These are phyloP conservation scores for Ornithoptera priamus DNA, from an alignment of 2,888 invertebrate genomes.

Conservation along the genomic window DNA sequence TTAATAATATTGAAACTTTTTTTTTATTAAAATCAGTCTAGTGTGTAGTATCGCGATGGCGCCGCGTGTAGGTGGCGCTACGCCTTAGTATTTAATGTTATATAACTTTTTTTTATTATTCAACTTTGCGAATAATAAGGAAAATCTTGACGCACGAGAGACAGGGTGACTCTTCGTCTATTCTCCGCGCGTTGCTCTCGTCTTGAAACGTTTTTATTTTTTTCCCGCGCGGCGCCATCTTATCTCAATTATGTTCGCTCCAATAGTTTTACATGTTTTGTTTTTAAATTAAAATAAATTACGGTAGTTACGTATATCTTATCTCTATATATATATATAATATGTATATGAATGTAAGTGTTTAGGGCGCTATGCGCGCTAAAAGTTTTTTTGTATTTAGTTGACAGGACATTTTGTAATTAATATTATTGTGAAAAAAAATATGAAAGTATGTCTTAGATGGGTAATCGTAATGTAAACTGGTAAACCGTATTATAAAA, in stretches of 20 bases:
- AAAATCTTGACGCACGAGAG: conserved; percentile 4
- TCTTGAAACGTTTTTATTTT: neutral
- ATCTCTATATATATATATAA: conserved; percentile 52
- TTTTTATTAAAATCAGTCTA: conserved; percentile 14
- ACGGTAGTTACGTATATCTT: conserved; percentile 72
- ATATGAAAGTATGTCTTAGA: conserved; percentile 58
- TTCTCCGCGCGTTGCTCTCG: conserved; percentile 2
- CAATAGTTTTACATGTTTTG: conserved; percentile 52
- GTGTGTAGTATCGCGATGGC: conserved; percentile 11
- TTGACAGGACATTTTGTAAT: conserved; percentile 75
- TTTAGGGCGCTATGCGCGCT: conserved; percentile 72
- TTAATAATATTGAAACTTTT: conserved; percentile 1
- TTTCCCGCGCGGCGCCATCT: conserved; percentile 38
- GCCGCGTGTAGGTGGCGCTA: conserved; percentile 6
- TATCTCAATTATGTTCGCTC: conserved; percentile 45
- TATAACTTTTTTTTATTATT: neutral
- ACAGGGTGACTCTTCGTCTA: neutral
- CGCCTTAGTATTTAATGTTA: conserved; percentile 12
- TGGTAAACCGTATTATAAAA: conserved; percentile 47
- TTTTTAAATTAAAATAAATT: conserved; percentile 56
- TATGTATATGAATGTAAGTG: conserved; percentile 72
- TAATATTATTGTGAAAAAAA: conserved; percentile 68
- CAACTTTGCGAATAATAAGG: no score
- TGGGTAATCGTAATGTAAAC: conserved; percentile 66
- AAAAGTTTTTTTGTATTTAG: conserved; percentile 69